These are phyloP conservation scores for Corbicula japonica DNA, from an alignment of 2,888 invertebrate genomes.

Conservation along the genomic window DNA sequence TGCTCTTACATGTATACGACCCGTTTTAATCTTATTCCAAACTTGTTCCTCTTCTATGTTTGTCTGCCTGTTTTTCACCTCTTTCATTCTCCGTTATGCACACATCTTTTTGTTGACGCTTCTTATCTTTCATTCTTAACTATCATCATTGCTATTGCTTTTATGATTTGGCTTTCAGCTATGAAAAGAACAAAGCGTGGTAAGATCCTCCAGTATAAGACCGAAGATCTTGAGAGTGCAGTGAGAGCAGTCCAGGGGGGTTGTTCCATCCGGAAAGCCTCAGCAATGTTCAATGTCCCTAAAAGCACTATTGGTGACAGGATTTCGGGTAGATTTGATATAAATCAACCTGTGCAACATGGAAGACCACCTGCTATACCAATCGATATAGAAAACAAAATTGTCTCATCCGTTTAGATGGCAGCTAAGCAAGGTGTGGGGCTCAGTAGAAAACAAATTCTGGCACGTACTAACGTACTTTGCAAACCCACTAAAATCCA, in stretches of 20 bases:
- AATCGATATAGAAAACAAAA: no score
- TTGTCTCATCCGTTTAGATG: slow-evolving; percentile 7
- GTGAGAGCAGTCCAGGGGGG: neutral
- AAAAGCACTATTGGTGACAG: slow-evolving; percentile 25
- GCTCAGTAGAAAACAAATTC: slow-evolving; percentile 21
- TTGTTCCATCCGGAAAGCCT: slow-evolving; percentile 1
- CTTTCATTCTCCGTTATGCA: no score
- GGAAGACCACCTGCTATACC: no score
- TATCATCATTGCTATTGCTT: no score
- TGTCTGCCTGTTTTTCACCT: no score
- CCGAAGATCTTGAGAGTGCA: slow-evolving; percentile 7
- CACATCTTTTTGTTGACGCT: no score
- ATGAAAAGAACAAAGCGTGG: slow-evolving; percentile 3
- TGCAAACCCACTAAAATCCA: slow-evolving; percentile 19
- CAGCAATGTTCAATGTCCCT: neutral
- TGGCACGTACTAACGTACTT: no score
- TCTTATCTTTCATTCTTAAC: no score
- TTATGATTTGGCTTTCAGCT: slow-evolving; percentile 5
- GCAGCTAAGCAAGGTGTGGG: slow-evolving; percentile 12
- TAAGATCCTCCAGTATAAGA: slow-evolving; percentile 9
- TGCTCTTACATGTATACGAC: no score
- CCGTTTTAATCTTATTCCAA: no score
- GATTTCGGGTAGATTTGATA: neutral
- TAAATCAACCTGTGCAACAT: no score
- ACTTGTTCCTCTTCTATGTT: no score